Base-by-base conservation (phyloP, 2,113 vertebrate species). In the Crocuta crocuta region DNA sequence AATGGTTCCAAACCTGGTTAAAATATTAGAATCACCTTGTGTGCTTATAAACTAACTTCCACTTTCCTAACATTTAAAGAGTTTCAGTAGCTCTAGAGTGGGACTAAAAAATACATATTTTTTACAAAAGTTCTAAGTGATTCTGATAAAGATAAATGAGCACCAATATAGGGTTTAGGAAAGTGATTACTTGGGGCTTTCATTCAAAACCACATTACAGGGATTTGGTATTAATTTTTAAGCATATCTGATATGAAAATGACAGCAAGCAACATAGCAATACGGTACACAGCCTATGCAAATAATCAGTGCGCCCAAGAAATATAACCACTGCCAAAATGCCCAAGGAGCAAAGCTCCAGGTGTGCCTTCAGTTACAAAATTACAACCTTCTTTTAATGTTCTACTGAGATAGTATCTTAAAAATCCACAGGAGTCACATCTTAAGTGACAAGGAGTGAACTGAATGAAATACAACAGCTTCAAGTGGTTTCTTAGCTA, bases 371-470 rank as follows among this genome's bases (percentile, higher is more conserved):
- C 19, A 81, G 66, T 9, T 91, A 15, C 53, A 92, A 93, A 98
- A 98, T 50, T 48, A 92, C 33, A 89, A 68, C 7, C 66, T 87
- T 45, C 24, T 55, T 83, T 88, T 50, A 81, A 95, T 45, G 9
- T 4, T 86, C 78, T 84, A 31, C 13, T 74, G 33, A 92, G n/a
- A 82, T 13, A 91, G 10, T 68, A 96, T 66, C 92, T 89, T 95
- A 93, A 94, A 97, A 91, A 80, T 63, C 55, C 55, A 94, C 70
- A 93, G 89, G 61, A 95, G 24, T 31, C 78, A 78, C 85, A 97
- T 84, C 95, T 80, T 84, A 92, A 91, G 10, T 48, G 80, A 94
- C 79, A 94, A 89, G 53, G 9, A 87, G 31, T 7, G 3, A 11
- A 84, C 2, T 84, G 8, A 95, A 86, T 84, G 8, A 95, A 86